Base-by-base conservation (phyloP, 2,888 invertebrate genomes). In the Resseliella maxima region DNA sequence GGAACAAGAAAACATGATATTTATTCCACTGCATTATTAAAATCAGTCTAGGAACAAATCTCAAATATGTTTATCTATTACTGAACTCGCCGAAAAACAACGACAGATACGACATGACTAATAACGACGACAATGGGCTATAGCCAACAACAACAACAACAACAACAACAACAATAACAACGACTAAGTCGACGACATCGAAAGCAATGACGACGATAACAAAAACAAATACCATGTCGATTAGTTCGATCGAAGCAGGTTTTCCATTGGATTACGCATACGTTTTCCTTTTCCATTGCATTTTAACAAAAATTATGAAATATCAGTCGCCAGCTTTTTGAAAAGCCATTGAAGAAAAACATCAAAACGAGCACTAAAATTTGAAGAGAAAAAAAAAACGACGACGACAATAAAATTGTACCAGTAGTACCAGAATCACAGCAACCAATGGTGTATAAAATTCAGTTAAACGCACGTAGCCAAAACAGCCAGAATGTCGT, bases 301-400 rank as follows among this genome's bases (percentile, higher is more conserved):
- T 59, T 59, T 59, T 6, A 24, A 59, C 46, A 24, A 27, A 50
- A 72, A 72, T 72, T 35, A 72, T 72, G 72, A 72, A 72, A 72
- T 72, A 72, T 72, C 72, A 72, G 59, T 24, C 31, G 31, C 2
- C 31, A 31, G 5, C n/a, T 72, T 31, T 72, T 59, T 59, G 24
- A 59, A 24, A 59, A 59, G 5, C 24, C 3, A 59, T 3, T 59
- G 59, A 59, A 24, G 59, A 59, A 59, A 59, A n/a, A 59, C 24
- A 59, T 24, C n/a, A 24, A n/a, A 5, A 35, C 15, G 15, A 12
- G n/a, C 31, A 31, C n/a, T n/a, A n/a, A n/a, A n/a, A n/a, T n/a
- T n/a, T n/a, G n/a, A n/a, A n/a, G n/a, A n/a, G n/a, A n/a, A n/a
- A n/a, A n/a, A n/a, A 15, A 12, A 50, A 18, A 35, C 27, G 8